phyloP scores from a whole-genome alignment of 2,888 invertebrate species.

The Zhuqinia jingwanae region DNA sequence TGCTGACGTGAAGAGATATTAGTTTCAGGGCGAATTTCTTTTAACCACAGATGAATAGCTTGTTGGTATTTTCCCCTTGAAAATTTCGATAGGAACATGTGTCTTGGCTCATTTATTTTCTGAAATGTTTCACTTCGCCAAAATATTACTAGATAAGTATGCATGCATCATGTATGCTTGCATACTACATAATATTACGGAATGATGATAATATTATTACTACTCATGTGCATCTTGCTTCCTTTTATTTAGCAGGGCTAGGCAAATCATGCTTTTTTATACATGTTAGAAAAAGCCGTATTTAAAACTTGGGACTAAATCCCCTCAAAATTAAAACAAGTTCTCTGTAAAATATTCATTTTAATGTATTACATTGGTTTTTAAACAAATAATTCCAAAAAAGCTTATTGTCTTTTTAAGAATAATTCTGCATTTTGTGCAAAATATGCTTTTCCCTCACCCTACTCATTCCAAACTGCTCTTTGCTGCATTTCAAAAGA shows the following conservation, averaged over 20 bases:
- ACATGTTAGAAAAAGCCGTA: too few species aligned
- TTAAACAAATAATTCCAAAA: too few species aligned
- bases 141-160: constrained; percentile 45
- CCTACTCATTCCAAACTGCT: background rate
- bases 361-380: too few species aligned
- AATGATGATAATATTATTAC: constrained; percentile 1
- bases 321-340: too few species aligned
- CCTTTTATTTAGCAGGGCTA: too few species aligned
- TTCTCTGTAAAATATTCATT: too few species aligned
- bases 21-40: constrained; percentile 68
- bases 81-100: constrained; percentile 72
- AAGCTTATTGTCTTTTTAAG: too few species aligned
- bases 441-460: too few species aligned
- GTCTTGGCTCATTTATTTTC: constrained; percentile 74
- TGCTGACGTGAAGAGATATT: constrained; percentile 67
- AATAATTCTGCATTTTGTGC: too few species aligned
- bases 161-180: background rate
- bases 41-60: constrained; percentile 70
- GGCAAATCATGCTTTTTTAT: too few species aligned
- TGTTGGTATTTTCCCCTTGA: constrained; percentile 71
- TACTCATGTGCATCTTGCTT: background rate
- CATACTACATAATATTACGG: background rate
- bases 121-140: constrained; percentile 72
- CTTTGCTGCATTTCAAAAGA: background rate
- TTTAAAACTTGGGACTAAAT: too few species aligned